A percentile compares a stretch with the other conserved stretches of the same genome.
These are phyloP conservation scores for Agelastica alni DNA, from an alignment of 2,888 invertebrate genomes.

Conservation along the genomic window DNA sequence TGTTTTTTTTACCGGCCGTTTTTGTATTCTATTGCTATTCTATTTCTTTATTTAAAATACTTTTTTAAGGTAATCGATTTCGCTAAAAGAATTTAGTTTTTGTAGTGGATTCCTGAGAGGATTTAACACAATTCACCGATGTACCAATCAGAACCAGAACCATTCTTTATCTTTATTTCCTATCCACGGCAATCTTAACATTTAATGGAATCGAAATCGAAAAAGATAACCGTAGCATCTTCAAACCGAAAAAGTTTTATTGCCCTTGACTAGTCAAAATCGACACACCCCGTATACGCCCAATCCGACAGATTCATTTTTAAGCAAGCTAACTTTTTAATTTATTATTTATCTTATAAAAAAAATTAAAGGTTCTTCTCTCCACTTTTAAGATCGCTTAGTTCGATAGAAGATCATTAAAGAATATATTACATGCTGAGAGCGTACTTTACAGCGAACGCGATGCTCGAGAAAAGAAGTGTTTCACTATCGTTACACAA, in stretches of 20 bases:
- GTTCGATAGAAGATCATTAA: conserved; percentile 55
- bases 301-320: conserved; percentile 42
- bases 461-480: conserved; percentile 39
- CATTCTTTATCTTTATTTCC: conserved; percentile 18
- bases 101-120: neutral
- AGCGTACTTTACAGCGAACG: conserved; percentile 51
- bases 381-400: conserved; percentile 52
- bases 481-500: conserved; percentile 38
- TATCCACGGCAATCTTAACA: conserved; percentile 20
- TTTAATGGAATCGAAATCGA: conserved; percentile 24
- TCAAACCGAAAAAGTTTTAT: conserved; percentile 31
- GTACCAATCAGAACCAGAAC: conserved; percentile 7
- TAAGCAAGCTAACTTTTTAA: conserved; percentile 45
- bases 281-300: conserved; percentile 47
- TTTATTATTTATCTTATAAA: conserved; percentile 51
- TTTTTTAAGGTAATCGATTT: conserved; percentile 15
- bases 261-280: conserved; percentile 44
- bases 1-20: neutral
- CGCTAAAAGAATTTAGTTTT: conserved; percentile 13
- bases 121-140: conserved; percentile 14
- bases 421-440: conserved; percentile 56
- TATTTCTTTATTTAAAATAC: neutral
- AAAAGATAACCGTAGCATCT: conserved; percentile 30
- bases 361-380: conserved; percentile 50
- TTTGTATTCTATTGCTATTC: neutral